Conservation (phyloP, 1,140 invertebrate genomes). For the Dermatophagoides farinae region DNA sequence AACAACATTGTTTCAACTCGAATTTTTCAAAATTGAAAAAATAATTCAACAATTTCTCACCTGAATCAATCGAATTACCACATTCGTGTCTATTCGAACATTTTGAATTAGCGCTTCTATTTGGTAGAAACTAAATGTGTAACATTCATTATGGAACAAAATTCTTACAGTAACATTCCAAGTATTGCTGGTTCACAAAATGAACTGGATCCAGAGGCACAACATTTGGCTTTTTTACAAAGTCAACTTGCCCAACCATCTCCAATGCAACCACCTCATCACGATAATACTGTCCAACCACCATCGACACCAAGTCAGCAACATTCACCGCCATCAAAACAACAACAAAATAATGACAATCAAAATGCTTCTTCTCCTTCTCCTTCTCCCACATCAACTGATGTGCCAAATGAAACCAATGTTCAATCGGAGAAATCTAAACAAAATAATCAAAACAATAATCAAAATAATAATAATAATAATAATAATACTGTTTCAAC, state of each 20-base stretch:
- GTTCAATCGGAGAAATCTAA: neutral
- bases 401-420: neutral
- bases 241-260: constrained; percentile 18
- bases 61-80: too few species aligned
- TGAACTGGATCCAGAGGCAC: constrained; percentile 17
- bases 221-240: constrained; percentile 19
- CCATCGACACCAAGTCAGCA: neutral
- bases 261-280: constrained; percentile 18
- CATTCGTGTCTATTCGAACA: too few species aligned
- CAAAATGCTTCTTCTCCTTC: neutral
- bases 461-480: neutral
- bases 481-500: neutral
- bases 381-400: neutral
- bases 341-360: neutral
- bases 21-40: too few species aligned
- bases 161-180: constrained; percentile 2
- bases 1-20: too few species aligned
- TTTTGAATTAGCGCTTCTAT: too few species aligned
- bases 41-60: too few species aligned
- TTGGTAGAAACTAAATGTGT: too few species aligned
- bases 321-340: neutral
- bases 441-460: neutral
- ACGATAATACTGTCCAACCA: constrained; percentile 15
- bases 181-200: neutral
- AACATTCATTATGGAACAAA: neutral